Percentiles rank a stretch among this genome's conserved stretches.
Conservation (phyloP, 2,113 vertebrate genomes). For the Stigmatopora nigra region DNA sequence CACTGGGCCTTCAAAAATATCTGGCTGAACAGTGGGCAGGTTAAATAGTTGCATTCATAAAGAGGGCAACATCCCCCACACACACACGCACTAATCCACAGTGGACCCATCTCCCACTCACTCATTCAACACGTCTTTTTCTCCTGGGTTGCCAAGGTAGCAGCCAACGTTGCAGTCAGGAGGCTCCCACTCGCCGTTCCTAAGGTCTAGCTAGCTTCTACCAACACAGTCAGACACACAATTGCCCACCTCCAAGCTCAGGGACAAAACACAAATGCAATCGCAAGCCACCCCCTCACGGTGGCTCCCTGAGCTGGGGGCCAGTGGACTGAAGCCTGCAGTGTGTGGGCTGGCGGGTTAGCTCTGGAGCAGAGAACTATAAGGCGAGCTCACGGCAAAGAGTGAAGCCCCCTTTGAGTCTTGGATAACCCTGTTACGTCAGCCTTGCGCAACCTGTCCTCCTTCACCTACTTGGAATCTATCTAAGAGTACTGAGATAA, state of each 20-base stretch:
- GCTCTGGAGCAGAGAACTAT: constrained; percentile 31
- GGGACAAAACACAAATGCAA: constrained; percentile 36
- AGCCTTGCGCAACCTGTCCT: constrained; percentile 27
- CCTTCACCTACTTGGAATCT: constrained; percentile 32
- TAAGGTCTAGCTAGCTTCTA: constrained; percentile 63
- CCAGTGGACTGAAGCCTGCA: constrained; percentile 61
- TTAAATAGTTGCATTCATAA: constrained; percentile 65
- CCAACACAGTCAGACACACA: constrained; percentile 46
- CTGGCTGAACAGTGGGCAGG: constrained; percentile 27
- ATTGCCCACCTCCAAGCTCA: constrained; percentile 47
- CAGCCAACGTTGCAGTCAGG: constrained; percentile 69
- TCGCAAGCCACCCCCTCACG: constrained; percentile 46
- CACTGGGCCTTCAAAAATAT: constrained; percentile 21
- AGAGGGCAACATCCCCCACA: constrained; percentile 57
- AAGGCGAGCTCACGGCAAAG: constrained; percentile 45
- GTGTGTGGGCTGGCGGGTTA: constrained; percentile 60
- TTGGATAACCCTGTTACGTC: constrained; percentile 62
- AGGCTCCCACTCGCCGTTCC: constrained; percentile 68
- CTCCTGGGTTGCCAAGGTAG: constrained; percentile 68
- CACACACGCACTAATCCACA: constrained; percentile 52
- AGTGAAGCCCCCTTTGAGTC: constrained; percentile 53
- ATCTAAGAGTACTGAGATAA: constrained; percentile 13
- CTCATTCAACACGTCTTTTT: constrained; percentile 65
- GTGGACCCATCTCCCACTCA: constrained; percentile 65
- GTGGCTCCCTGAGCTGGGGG: constrained; percentile 61